phyloP scores from a whole-genome alignment of 2,888 invertebrate species.

The Drosophila formosana region DNA sequence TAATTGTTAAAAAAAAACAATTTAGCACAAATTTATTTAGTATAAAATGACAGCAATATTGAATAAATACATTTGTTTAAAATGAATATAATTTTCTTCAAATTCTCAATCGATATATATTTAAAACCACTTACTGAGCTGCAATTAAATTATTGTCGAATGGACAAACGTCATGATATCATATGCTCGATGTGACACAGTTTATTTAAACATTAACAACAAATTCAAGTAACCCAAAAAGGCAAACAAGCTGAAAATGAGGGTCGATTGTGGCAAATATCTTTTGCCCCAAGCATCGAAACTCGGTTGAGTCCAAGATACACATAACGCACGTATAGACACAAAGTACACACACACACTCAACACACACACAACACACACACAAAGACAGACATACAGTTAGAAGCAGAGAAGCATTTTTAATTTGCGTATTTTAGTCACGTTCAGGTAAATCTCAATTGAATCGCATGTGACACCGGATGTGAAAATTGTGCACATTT shows the following conservation, averaged over 20 bases:
- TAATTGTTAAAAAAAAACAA: neutral
- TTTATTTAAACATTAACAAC: constrained; percentile 35
- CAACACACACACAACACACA: constrained; percentile 14
- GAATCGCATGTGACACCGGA: constrained; percentile 83
- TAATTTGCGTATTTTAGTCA: constrained; percentile 82
- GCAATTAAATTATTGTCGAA: constrained; percentile 11
- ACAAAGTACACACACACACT: constrained; percentile 27
- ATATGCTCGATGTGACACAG: constrained; percentile 26
- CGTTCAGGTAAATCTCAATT: constrained; percentile 83
- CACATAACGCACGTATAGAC: constrained; percentile 30
- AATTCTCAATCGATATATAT: neutral
- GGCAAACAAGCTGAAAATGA: constrained; percentile 44
- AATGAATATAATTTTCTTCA: neutral
- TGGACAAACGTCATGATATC: constrained; percentile 18
- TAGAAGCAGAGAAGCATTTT: constrained; percentile 55
- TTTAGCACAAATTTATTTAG: no score
- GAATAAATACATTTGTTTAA: neutral
- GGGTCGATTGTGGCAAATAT: constrained; percentile 39
- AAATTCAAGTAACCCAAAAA: constrained; percentile 17
- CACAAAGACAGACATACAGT: neutral
- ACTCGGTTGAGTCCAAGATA: constrained; percentile 21
- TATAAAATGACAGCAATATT: no score
- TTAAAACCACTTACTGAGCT: neutral
- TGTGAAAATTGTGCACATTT: constrained; percentile 81
- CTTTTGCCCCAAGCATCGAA: constrained; percentile 8